Percentiles rank a stretch among this genome's conserved stretches.
phyloP scores from a whole-genome alignment of 2,888 invertebrate genomes.

The Listrodromus nycthemerus region DNA sequence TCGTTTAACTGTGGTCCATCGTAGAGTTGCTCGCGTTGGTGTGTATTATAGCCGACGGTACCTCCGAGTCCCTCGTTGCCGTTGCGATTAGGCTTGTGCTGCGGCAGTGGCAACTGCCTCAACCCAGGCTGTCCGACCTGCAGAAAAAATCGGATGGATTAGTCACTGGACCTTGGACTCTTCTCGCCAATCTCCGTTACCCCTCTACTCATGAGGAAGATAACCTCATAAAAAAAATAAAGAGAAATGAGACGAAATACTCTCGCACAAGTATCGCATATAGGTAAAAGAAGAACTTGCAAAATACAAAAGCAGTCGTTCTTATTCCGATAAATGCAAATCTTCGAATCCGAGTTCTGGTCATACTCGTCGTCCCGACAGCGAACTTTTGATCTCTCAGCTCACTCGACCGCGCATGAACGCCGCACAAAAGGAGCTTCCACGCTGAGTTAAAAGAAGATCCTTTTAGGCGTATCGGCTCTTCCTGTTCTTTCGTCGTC shows the following conservation, averaged over 20 bases:
- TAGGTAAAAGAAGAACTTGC: not conserved
- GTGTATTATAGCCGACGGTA: slow-evolving; percentile 45
- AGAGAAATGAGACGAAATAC: no score
- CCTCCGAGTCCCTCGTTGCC: slow-evolving; percentile 52
- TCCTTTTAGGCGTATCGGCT: not conserved
- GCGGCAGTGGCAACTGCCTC: slow-evolving; percentile 70
- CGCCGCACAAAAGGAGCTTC: not conserved
- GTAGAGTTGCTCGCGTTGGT: slow-evolving; percentile 46
- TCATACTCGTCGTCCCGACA: not conserved
- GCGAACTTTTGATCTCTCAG: not conserved
- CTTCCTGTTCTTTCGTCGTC: not conserved
- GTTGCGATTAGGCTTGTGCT: slow-evolving; percentile 70
- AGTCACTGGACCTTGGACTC: not conserved
- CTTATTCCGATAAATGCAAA: not conserved
- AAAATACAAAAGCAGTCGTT: not conserved
- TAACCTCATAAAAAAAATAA: no score
- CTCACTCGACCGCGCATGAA: not conserved
- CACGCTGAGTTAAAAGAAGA: not conserved
- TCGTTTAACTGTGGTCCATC: slow-evolving; percentile 86
- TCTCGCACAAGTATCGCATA: no score
- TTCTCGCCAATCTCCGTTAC: not conserved
- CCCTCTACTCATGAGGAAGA: not conserved
- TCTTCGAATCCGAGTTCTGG: not conserved
- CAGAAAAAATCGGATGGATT: slow-evolving; percentile 40
- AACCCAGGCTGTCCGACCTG: slow-evolving; percentile 79